Conservation (phyloP, 2,113 vertebrate genomes). For the Prinia subflava region DNA sequence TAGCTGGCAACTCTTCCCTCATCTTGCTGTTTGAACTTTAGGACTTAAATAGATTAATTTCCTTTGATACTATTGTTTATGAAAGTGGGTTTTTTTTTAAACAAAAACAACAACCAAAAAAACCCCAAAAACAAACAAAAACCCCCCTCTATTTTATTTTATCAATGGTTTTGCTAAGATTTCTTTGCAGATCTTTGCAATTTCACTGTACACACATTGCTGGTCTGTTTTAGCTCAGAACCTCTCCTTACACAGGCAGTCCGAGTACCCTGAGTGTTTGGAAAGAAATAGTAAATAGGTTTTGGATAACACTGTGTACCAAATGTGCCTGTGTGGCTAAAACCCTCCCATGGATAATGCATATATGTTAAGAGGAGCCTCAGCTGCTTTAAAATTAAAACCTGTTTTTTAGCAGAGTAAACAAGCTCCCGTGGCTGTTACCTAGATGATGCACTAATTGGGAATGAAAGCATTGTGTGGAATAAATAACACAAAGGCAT, state of each 20-base stretch:
- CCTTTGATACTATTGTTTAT: not conserved
- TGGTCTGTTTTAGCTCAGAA: not conserved
- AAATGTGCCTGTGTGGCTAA: not conserved
- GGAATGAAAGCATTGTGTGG: not conserved
- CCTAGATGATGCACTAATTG: not conserved
- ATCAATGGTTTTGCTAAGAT: not conserved
- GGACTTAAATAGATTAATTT: not conserved
- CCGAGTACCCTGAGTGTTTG: not conserved
- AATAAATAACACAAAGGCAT: not conserved
- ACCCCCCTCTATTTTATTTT: too few species aligned
- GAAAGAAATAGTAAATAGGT: not conserved
- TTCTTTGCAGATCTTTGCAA: not conserved
- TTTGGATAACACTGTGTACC: not conserved
- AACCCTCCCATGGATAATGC: not conserved
- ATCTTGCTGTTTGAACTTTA: not conserved
- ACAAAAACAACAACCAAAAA: too few species aligned
- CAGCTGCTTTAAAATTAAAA: not conserved
- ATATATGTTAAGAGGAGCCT: not conserved
- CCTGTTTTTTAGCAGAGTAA: not conserved
- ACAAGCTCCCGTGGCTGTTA: not conserved
- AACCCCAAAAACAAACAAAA: too few species aligned
- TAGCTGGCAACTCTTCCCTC: not conserved
- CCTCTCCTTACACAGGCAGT: not conserved
- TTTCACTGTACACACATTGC: accelerated
- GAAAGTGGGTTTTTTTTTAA: not conserved